These are phyloP conservation scores for Cyprinodon variegatus DNA, from an alignment of 2,113 vertebrate species.

Conservation along the genomic window DNA sequence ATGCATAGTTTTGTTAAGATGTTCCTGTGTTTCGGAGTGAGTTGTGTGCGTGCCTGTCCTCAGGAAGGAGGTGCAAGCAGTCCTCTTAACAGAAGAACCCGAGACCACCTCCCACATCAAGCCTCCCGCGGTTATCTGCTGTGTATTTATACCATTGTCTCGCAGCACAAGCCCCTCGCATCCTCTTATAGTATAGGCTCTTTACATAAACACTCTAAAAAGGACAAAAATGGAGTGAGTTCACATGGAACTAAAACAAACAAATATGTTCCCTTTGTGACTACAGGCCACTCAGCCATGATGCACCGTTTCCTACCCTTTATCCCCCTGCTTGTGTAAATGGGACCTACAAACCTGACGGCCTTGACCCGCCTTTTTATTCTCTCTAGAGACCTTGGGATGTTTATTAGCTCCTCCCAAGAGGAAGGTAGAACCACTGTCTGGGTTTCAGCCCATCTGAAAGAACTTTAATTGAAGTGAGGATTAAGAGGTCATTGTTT, in stretches of 20 bases:
- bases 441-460: conserved; percentile 1
- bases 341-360: neutral
- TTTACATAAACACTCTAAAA: conserved; percentile 57
- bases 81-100: conserved; percentile 40
- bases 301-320: conserved; percentile 32
- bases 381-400: conserved; percentile 14
- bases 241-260: conserved; percentile 37
- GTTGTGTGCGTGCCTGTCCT: conserved; percentile 40
- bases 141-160: conserved; percentile 40
- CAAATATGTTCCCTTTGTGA: conserved; percentile 44
- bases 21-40: conserved; percentile 61
- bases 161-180: neutral
- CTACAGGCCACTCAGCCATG: conserved; percentile 25
- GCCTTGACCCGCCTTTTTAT: conserved; percentile 11
- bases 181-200: conserved; percentile 35
- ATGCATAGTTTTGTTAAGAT: conserved; percentile 67
- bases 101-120: conserved; percentile 25
- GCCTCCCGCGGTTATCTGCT: conserved; percentile 24
- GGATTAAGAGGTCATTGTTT: neutral
- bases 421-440: conserved; percentile 1
- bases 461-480: neutral
- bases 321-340: conserved; percentile 19
- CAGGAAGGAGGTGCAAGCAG: conserved; percentile 70
- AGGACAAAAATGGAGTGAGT: conserved; percentile 16
- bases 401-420: conserved; percentile 5